These are phyloP conservation scores for Brachionus calyciflorus DNA, from an alignment of 1,140 invertebrate species.

Conservation along the genomic window DNA sequence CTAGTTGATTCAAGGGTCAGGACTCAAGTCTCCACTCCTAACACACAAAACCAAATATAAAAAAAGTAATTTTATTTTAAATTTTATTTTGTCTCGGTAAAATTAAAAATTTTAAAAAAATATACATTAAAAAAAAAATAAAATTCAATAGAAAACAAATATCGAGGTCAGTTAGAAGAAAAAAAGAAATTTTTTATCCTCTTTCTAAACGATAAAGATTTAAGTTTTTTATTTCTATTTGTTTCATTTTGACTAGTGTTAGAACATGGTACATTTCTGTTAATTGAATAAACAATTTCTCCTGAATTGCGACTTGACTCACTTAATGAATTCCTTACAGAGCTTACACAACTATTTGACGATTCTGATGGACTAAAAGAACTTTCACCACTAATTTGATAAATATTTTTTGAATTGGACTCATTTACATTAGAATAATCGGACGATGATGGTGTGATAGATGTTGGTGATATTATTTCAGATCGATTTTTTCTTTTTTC, in stretches of 20 bases:
- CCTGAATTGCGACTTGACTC: too few species aligned
- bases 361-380: not conserved
- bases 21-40: too few species aligned
- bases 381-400: not conserved
- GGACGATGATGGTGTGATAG: conserved; percentile 3
- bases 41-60: too few species aligned
- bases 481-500: not conserved
- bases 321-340: not conserved
- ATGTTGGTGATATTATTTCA: not conserved
- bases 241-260: not conserved
- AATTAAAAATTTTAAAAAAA: too few species aligned
- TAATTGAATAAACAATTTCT: too few species aligned
- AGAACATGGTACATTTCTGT: too few species aligned
- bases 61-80: too few species aligned
- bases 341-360: not conserved
- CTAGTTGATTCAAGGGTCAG: too few species aligned
- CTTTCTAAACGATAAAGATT: not conserved
- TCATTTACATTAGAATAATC: not conserved
- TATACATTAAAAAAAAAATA: too few species aligned
- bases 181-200: not conserved
- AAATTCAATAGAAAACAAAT: too few species aligned
- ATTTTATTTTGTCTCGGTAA: too few species aligned
- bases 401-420: not conserved
- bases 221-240: not conserved
- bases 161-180: not conserved